A percentile compares a stretch with the other conserved stretches of the same genome.
Evolutionary conservation across 1,140 invertebrate species (phyloP).

Genomic region (Hylaeus volcanicus): DNA sequence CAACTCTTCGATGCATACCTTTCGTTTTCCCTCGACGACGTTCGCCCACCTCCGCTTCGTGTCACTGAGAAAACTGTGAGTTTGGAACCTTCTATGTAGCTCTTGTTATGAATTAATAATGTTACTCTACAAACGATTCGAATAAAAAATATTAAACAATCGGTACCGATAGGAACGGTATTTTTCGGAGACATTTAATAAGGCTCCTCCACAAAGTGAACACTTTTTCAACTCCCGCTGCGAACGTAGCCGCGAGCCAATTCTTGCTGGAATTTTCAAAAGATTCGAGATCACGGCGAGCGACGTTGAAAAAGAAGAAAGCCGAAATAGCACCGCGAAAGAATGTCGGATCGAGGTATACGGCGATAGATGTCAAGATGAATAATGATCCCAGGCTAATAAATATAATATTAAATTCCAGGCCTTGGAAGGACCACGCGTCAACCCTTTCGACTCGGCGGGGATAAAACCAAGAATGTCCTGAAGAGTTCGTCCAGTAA

Average conservation of each 20-base stretch:
- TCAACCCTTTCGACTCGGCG: neutral
- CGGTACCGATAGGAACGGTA: neutral
- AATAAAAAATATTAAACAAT: neutral
- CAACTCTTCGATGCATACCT: neutral
- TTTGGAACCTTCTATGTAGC: neutral
- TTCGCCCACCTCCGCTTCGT: neutral
- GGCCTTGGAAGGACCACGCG: conserved; percentile 1
- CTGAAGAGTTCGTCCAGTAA: neutral
- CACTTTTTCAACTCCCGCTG: neutral
- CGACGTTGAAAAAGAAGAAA: neutral
- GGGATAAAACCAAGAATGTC: neutral
- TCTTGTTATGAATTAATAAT: too few species aligned
- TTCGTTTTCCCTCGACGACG: neutral
- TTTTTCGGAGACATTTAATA: neutral
- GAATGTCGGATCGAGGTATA: conserved; percentile 3
- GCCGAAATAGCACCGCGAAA: neutral
- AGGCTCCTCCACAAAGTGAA: neutral
- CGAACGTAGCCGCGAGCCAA: conserved; percentile 8
- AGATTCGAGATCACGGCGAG: neutral
- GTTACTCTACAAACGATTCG: too few species aligned
- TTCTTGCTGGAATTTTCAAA: conserved; percentile 27
- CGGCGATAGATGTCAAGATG: conserved; percentile 41
- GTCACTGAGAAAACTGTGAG: neutral
- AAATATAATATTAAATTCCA: conserved; percentile 57
- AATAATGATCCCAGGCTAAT: conserved; percentile 46